Evolutionary conservation across 2,888 invertebrate species (phyloP).

Genomic region (Ashinkailepas kermadecensis): DNA sequence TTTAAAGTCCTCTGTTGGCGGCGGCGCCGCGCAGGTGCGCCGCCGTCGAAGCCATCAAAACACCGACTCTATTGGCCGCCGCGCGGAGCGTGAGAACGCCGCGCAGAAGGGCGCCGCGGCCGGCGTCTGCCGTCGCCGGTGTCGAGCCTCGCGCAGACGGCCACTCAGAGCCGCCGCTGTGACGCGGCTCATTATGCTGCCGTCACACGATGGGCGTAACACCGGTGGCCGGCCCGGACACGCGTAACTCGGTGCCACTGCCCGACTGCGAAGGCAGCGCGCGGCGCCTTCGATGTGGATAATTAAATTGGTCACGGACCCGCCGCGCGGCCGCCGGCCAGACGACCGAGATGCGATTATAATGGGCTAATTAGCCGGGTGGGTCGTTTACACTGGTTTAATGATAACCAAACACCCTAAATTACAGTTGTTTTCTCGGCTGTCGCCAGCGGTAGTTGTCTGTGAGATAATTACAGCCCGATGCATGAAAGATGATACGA

Average conservation of each 20-base stretch:
- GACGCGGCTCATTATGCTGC: too few relatives aligned
- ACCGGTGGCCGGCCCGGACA: too few relatives aligned
- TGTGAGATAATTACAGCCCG: not conserved
- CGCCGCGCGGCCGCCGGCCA: too few relatives aligned
- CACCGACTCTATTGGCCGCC: not conserved
- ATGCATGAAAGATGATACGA: not conserved
- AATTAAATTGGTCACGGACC: not conserved
- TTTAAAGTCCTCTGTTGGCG: not conserved
- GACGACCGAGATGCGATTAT: constrained; percentile 2
- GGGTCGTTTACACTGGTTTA: constrained; percentile 16
- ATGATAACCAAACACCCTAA: constrained; percentile 21
- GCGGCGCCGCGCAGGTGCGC: not conserved
- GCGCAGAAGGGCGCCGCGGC: not conserved
- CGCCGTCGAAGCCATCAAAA: not conserved
- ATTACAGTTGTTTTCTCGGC: constrained; percentile 7
- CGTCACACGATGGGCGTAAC: too few relatives aligned
- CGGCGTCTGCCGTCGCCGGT: not conserved
- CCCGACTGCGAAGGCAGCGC: too few relatives aligned
- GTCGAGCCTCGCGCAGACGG: too few relatives aligned
- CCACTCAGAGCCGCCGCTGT: too few relatives aligned
- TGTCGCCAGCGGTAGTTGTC: not conserved
- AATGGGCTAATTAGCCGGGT: not conserved
- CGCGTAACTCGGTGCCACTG: too few relatives aligned
- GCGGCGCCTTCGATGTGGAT: not conserved
- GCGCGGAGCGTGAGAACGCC: not conserved